Conservation (phyloP, 2,888 invertebrate genomes). For the Choreutis nemorana region DNA sequence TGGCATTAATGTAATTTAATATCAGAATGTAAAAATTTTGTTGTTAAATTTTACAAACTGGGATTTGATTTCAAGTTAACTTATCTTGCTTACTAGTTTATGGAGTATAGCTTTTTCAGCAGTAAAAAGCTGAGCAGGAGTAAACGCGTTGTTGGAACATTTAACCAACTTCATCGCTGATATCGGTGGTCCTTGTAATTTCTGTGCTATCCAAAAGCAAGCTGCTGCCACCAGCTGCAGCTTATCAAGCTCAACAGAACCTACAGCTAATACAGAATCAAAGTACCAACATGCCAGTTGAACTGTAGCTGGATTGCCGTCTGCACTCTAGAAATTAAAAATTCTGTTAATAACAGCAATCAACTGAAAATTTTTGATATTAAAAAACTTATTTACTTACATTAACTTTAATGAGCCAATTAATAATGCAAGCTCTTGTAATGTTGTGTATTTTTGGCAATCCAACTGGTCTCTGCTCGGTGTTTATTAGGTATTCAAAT, state of each 20-base stretch:
- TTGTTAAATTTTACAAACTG: background rate
- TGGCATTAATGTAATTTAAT: conserved; percentile 6
- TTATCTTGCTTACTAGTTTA: conserved; percentile 29
- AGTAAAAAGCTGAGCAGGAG: conserved; percentile 15
- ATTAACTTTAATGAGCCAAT: conserved; percentile 49
- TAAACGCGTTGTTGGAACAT: conserved; percentile 27
- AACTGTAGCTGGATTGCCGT: conserved; percentile 32
- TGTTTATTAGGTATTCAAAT: conserved; percentile 24
- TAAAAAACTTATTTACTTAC: conserved; percentile 32
- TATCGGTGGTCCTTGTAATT: conserved; percentile 26
- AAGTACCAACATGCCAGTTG: conserved; percentile 45
- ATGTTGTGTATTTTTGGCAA: conserved; percentile 20
- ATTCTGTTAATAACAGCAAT: background rate
- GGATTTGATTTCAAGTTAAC: no score
- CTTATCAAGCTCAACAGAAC: conserved; percentile 21
- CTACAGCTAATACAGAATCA: conserved; percentile 26
- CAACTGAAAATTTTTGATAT: background rate
- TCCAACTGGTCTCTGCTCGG: conserved; percentile 19
- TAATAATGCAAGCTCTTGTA: conserved; percentile 41
- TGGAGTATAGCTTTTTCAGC: conserved; percentile 31
- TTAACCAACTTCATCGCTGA: conserved; percentile 24
- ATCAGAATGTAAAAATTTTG: background rate
- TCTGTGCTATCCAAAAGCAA: conserved; percentile 47
- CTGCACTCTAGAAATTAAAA: conserved; percentile 5
- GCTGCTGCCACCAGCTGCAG: conserved; percentile 42